Base-by-base conservation (phyloP, 2,113 vertebrate genomes). In the Tricholaema leucomelas region DNA sequence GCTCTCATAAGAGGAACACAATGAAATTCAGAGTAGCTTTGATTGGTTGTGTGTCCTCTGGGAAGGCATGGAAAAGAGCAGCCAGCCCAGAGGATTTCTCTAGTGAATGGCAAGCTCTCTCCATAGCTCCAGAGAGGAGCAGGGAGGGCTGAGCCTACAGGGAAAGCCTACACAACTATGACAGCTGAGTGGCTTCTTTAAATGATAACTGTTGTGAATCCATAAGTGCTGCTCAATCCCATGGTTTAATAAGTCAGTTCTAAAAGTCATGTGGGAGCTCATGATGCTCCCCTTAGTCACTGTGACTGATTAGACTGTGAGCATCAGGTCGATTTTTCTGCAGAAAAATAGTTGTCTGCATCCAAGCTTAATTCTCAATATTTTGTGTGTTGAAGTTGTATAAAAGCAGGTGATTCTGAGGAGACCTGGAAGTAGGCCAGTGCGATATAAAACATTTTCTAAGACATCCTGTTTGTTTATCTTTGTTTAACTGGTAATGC, bases 401-500 rank as follows among this genome's bases (percentile, higher is more conserved):
- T 19, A 80, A 85, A 92, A 67, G 4, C 14, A 67, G 16, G 33
- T 27, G 6, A 63, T 73, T 82, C 67, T 71, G 23, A 73, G 42
- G 44, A 88, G 46, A 31, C 3, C 4, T 33, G 24, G 14, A 12
- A 73, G 63, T 66, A 89, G 15, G 14, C 30, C 2, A 2, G 8
- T 90, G 38, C 10, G 85, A 76, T 82, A 85, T 92, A 67, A 77
- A 85, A 75, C 66, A 66, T 85, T 85, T 77, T 85, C 38, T 20
- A 60, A 71, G 60, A 8, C 9, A 82, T 20, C 9, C 9, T 92
- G 10, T 89, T 90, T 95, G 75, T 95, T 93, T 94, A 60, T 71
- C 72, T 92, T 85, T 85, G 15, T 84, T 94, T 93, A 74, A 54
- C 72, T 83, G 82, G 73, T 74, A 87, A 13, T 85, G 28, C 1